Conservation (phyloP, 1,140 invertebrate genomes). For the Micrasema minimum region DNA sequence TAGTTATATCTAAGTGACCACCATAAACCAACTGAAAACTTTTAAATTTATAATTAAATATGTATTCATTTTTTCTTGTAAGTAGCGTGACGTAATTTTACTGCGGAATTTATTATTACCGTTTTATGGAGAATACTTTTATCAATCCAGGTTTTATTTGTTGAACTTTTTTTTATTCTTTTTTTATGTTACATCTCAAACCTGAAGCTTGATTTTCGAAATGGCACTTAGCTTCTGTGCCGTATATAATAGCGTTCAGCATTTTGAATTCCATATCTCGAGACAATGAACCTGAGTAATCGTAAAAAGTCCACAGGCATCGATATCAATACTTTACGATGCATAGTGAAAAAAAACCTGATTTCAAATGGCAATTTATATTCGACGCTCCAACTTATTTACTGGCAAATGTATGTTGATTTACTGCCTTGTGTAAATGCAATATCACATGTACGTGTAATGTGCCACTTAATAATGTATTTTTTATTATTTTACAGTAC, state of each 20-base stretch:
- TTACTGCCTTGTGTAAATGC: constrained; percentile 33
- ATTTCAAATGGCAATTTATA: constrained; percentile 46
- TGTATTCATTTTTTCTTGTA: too few relatives aligned
- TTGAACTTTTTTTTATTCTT: too few relatives aligned
- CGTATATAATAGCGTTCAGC: neutral
- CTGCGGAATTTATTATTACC: too few relatives aligned
- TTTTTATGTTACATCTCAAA: too few relatives aligned
- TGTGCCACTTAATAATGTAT: constrained; percentile 31
- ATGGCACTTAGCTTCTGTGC: too few relatives aligned
- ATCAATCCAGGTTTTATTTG: too few relatives aligned
- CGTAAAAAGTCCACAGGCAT: constrained; percentile 30
- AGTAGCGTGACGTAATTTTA: too few relatives aligned
- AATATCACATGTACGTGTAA: constrained; percentile 35
- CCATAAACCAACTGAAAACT: too few relatives aligned
- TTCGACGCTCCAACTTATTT: constrained; percentile 36
- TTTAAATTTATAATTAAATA: too few relatives aligned
- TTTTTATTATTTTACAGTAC: constrained; percentile 16
- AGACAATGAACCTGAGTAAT: constrained; percentile 33
- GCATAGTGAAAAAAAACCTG: constrained; percentile 42
- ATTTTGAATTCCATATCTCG: constrained; percentile 9
- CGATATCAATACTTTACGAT: constrained; percentile 32
- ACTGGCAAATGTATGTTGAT: constrained; percentile 43
- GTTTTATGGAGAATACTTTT: too few relatives aligned
- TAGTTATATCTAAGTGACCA: too few relatives aligned
- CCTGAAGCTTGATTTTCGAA: too few relatives aligned